These are phyloP conservation scores for Laticauda laticaudata DNA, from an alignment of 2,113 vertebrate species.

Conservation along the genomic window DNA sequence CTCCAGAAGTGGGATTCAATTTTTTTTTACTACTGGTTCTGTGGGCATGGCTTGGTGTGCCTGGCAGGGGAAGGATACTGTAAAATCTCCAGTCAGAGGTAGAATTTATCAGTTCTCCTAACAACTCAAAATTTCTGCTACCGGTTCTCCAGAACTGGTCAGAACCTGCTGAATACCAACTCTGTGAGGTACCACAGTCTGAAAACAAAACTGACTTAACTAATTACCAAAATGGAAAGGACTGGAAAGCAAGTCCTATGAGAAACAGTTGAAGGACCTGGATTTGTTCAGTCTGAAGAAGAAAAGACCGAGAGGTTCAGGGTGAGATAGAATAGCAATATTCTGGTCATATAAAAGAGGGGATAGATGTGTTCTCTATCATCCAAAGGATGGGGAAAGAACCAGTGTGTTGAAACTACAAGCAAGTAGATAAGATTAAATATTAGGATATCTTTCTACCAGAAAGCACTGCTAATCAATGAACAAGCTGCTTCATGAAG, in stretches of 20 bases:
- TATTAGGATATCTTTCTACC: neutral
- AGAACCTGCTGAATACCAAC: too few relatives aligned
- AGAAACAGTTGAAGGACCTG: neutral
- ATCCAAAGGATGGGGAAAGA: neutral
- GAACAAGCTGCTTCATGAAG: neutral
- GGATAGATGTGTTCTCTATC: neutral
- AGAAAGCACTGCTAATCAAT: neutral
- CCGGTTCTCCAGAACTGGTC: too few relatives aligned
- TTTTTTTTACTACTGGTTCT: too few relatives aligned
- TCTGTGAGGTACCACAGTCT: neutral
- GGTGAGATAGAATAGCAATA: neutral
- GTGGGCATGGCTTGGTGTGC: too few relatives aligned
- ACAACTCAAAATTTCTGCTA: too few relatives aligned
- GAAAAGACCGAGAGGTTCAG: neutral
- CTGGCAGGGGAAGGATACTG: too few relatives aligned
- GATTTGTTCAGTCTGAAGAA: neutral
- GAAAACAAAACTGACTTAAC: neutral
- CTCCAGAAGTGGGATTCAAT: too few relatives aligned
- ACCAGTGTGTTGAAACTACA: neutral
- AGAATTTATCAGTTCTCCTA: too few relatives aligned
- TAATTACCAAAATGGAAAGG: neutral
- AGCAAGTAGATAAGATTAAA: neutral
- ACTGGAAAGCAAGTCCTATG: neutral
- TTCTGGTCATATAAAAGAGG: neutral
- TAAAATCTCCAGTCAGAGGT: too few relatives aligned